Evolutionary conservation across 2,888 invertebrate species (phyloP).

Genomic region (Rhynchonema sp.): DNA sequence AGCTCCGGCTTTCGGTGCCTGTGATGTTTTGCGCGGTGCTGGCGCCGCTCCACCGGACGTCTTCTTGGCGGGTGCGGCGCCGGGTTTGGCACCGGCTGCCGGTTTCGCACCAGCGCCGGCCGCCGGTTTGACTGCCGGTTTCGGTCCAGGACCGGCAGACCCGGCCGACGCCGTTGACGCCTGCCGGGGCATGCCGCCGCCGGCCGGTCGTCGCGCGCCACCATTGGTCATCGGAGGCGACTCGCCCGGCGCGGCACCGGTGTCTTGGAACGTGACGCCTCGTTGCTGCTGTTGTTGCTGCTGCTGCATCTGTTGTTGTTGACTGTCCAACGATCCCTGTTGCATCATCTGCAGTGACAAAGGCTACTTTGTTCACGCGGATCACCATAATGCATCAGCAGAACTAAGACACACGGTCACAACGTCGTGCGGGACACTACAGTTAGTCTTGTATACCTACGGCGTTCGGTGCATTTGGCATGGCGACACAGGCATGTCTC

Average conservation of each 20-base stretch:
- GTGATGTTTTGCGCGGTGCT: neutral
- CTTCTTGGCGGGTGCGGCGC: neutral
- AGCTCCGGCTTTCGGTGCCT: neutral
- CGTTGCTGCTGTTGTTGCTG: neutral
- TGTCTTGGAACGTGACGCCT: neutral
- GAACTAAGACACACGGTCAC: no score
- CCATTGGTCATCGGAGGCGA: neutral
- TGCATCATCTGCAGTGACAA: neutral
- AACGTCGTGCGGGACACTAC: no score
- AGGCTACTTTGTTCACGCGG: no score
- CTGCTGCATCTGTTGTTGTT: neutral
- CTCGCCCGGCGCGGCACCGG: neutral
- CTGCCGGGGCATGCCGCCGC: neutral
- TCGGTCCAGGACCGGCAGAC: neutral
- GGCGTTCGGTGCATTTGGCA: no score
- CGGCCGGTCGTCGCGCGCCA: neutral
- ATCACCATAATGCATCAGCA: no score
- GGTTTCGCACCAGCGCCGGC: constrained; percentile 1
- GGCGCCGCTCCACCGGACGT: neutral
- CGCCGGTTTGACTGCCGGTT: neutral
- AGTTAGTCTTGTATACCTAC: no score
- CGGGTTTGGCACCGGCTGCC: neutral
- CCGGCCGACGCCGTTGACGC: neutral
- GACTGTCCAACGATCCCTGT: neutral
- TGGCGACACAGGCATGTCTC: no score